Percentiles rank a stretch among this genome's conserved stretches.
Conservation (phyloP, 2,113 vertebrate species). For the Thunnus maccoyii region DNA sequence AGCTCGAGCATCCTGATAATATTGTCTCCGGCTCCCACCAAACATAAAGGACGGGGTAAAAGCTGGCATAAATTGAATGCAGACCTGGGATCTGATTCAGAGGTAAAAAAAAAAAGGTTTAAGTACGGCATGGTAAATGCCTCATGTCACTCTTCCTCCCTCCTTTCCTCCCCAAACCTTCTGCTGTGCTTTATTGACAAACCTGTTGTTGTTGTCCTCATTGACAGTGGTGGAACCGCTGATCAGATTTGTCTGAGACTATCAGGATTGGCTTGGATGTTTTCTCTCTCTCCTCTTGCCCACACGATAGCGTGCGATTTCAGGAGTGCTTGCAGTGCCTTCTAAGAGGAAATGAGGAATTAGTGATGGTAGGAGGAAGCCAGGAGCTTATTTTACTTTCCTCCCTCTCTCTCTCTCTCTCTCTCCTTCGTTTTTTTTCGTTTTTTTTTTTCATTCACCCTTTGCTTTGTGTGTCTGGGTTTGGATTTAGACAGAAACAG, state of each 20-base stretch:
- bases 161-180: constrained; percentile 65
- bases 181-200: constrained; percentile 66
- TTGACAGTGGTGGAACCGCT: constrained; percentile 74
- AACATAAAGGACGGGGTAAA: constrained; percentile 75
- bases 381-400: constrained; percentile 80
- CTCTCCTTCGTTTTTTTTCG: constrained; percentile 27
- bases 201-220: constrained; percentile 75
- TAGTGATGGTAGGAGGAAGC: constrained; percentile 84
- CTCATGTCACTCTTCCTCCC: constrained; percentile 76
- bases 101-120: constrained; percentile 75
- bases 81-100: constrained; percentile 82
- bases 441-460: constrained; percentile 61
- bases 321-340: constrained; percentile 72
- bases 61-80: constrained; percentile 77
- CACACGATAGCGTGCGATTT: constrained; percentile 80
- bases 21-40: constrained; percentile 77
- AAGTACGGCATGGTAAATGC: constrained; percentile 73
- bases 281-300: constrained; percentile 73
- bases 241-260: constrained; percentile 84
- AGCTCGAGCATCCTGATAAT: constrained; percentile 70
- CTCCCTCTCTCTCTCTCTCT: constrained; percentile 57
- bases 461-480: constrained; percentile 71
- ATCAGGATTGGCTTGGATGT: constrained; percentile 76
- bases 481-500: constrained; percentile 70
- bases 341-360: constrained; percentile 86